Evolutionary conservation across 2,888 invertebrate species (phyloP), one percentile per base, ranked within the genome.

Genomic region (Drosophila acutilabella): DNA sequence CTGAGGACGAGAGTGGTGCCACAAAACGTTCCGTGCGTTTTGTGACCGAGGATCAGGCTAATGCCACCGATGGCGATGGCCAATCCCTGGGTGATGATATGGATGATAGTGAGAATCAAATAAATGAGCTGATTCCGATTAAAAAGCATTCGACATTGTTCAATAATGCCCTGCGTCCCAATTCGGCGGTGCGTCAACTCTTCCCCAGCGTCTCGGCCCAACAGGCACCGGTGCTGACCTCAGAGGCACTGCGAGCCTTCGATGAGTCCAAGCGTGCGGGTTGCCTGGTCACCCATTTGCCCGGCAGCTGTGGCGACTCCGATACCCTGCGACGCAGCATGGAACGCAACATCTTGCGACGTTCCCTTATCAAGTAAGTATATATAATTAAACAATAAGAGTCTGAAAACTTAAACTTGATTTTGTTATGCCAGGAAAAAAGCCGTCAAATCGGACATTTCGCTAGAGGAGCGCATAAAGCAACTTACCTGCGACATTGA

Each of bases 401-500:
- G 8, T 30, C 30, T 30, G 2, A 30, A 8, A 30, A 30, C 30
- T 30, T 0, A 30, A 30, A 30, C 13, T 1, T 13, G 4, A 36
- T 36, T 36, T 36, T 13, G 4, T 13, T 36, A 1, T 30, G 30
- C 7, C 57, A 92, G 92, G 58, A 92, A 92, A 89, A 93, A 92
- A 62, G 88, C 91, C 51, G 88, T 90, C 16, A 92, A 92, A 74
- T 90, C 92, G 13, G 96, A 96, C 78, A 95, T 96, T 57, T 96
- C 97, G 0, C 93, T 98, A 41, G 96, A 97, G 62, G 98, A 98
- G 89, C 94, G 97, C 71, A 97, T 98, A 76, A 95, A 96, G 50
- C 95, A 96, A 89, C 93, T 98, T 52, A 98, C 97, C 1, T 97
- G 97, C 89, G 96, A 97, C 90, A 95, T 96, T 41, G 97, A 97